Evolutionary conservation across 2,888 invertebrate species (phyloP).

Genomic region (Ichneumoninae sp.): DNA sequence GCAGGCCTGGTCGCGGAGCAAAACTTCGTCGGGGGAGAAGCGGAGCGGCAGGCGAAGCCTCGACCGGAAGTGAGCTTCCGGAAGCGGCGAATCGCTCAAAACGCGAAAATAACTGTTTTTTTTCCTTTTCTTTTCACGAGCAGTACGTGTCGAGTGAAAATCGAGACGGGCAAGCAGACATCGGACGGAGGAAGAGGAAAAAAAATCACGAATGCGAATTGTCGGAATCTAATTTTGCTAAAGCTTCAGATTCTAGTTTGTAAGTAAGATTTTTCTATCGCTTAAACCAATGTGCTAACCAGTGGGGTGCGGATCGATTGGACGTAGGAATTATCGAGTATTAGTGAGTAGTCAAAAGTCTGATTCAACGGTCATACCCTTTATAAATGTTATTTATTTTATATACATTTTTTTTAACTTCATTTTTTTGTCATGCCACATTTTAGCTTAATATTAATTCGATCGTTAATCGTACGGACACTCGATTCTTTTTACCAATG

Average conservation of each 20-base stretch:
- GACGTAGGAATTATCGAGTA: constrained; percentile 26
- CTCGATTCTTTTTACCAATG: constrained; percentile 10
- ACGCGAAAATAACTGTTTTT: background rate
- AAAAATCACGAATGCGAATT: constrained; percentile 18
- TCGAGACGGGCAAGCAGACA: constrained; percentile 29
- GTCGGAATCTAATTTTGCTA: constrained; percentile 51
- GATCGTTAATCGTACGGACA: constrained; percentile 1
- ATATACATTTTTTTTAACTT: constrained; percentile 8
- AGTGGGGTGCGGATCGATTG: background rate
- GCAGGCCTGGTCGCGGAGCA: constrained; percentile 27
- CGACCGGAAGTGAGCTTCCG: constrained; percentile 14
- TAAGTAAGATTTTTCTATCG: constrained; percentile 58
- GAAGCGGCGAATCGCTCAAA: constrained; percentile 8
- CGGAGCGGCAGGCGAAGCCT: background rate
- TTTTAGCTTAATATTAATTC: constrained; percentile 13
- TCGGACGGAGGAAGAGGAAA: background rate
- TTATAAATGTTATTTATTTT: constrained; percentile 58
- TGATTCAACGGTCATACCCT: constrained; percentile 38
- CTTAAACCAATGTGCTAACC: constrained; percentile 39
- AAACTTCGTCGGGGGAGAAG: background rate
- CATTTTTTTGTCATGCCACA: background rate
- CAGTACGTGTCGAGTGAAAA: constrained; percentile 43
- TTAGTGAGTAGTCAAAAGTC: constrained; percentile 52
- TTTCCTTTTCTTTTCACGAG: constrained; percentile 26
- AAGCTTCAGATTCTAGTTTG: constrained; percentile 48